A percentile compares a stretch with the other conserved stretches of the same genome.
Evolutionary conservation across 2,797 vertebrate species (phyloP).

Genomic region (Sebastes taczanowskii): DNA sequence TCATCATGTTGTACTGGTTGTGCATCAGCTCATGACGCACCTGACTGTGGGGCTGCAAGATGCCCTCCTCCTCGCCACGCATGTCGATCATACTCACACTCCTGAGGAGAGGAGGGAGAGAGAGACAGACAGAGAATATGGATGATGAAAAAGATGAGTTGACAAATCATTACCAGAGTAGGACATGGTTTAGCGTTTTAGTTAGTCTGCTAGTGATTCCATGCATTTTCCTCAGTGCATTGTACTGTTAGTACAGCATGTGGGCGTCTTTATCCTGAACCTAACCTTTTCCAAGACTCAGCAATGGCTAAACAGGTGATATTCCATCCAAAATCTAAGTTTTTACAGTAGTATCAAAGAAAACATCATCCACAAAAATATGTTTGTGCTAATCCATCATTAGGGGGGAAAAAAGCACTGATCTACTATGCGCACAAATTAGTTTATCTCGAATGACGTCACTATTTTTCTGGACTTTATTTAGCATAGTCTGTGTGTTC

Average conservation of each 20-base stretch:
- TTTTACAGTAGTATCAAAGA: not conserved
- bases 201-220: not conserved
- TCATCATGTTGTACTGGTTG: constrained; percentile 89
- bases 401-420: no score
- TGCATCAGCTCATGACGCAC: constrained; percentile 93
- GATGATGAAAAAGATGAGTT: not conserved
- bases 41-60: constrained; percentile 89
- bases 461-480: no score
- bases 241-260: not conserved
- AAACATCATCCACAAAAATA: not conserved
- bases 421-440: no score
- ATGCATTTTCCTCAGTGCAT: not conserved
- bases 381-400: not conserved
- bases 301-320: not conserved
- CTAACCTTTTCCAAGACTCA: not conserved
- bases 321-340: not conserved
- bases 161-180: not conserved
- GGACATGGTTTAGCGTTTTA: not conserved
- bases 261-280: not conserved
- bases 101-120: constrained; percentile 69
- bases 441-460: no score
- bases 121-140: not conserved
- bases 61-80: constrained; percentile 88
- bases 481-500: no score
- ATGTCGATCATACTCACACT: constrained; percentile 97